Conservation (phyloP, 2,113 vertebrate species). For the Callionymus lyra region DNA sequence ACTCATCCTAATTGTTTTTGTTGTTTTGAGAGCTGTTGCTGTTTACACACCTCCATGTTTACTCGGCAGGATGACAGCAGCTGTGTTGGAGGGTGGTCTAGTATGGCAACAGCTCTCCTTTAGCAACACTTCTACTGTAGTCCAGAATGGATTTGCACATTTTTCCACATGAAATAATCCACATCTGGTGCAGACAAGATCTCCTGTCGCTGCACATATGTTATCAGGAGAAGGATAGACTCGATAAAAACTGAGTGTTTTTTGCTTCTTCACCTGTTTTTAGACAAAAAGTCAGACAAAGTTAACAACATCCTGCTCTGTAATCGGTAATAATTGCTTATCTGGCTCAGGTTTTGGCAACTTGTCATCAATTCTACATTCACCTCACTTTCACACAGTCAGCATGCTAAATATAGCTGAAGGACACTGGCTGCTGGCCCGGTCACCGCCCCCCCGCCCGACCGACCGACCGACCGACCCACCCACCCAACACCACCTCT, state of each 20-base stretch:
- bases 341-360: slow-evolving; percentile 45
- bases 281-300: too few species aligned
- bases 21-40: slow-evolving; percentile 6
- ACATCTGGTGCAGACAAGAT: slow-evolving; percentile 36
- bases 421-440: slow-evolving; percentile 57
- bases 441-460: neutral
- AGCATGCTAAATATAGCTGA: slow-evolving; percentile 65
- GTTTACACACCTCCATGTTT: slow-evolving; percentile 1
- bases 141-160: slow-evolving; percentile 31
- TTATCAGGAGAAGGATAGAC: slow-evolving; percentile 45
- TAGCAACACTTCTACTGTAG: too few species aligned
- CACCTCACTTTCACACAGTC: slow-evolving; percentile 64
- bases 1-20: too few species aligned
- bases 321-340: slow-evolving; percentile 7
- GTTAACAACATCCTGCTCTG: too few species aligned
- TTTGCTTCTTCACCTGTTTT: too few species aligned
- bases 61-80: slow-evolving; percentile 6
- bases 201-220: slow-evolving; percentile 40
- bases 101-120: too few species aligned
- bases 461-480: too few species aligned
- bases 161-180: slow-evolving; percentile 55
- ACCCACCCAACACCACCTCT: slow-evolving; percentile 13
- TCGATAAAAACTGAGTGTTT: too few species aligned
- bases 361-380: slow-evolving; percentile 49
- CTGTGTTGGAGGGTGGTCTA: slow-evolving; percentile 9